These are phyloP conservation scores for Petromus typicus DNA, from an alignment of 2,113 vertebrate genomes.

Conservation along the genomic window DNA sequence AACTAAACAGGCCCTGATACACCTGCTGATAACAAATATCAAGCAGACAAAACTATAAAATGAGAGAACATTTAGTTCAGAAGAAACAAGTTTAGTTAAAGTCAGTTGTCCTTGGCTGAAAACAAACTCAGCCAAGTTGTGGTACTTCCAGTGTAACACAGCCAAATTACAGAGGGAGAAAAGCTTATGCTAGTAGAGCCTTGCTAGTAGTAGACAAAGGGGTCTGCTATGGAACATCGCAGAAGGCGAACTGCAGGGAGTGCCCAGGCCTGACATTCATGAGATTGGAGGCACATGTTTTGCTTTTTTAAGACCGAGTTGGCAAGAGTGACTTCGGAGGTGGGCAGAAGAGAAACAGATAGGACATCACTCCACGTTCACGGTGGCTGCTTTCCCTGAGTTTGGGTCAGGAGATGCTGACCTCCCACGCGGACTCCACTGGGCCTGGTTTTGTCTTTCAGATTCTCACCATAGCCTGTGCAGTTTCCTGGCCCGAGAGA, in stretches of 20 bases:
- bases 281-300: not conserved
- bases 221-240: too few relatives aligned
- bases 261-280: accelerated
- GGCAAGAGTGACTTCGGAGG: not conserved
- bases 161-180: too few relatives aligned
- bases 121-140: too few relatives aligned
- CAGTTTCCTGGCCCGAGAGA: constrained; percentile 81
- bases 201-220: too few relatives aligned
- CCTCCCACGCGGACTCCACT: constrained; percentile 71
- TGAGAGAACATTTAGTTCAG: too few relatives aligned
- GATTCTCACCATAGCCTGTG: constrained; percentile 85
- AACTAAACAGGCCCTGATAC: too few relatives aligned
- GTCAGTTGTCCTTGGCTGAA: too few relatives aligned
- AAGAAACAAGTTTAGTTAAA: too few relatives aligned
- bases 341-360: not conserved
- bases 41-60: too few relatives aligned
- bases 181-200: too few relatives aligned
- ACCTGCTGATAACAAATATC: too few relatives aligned
- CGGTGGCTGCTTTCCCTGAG: not conserved
- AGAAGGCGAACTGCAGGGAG: not conserved
- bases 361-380: accelerated
- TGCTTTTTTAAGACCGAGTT: not conserved
- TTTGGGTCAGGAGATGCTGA: not conserved
- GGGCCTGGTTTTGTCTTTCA: constrained; percentile 81
- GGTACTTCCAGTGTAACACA: too few relatives aligned